Base-by-base conservation (phyloP, 2,113 vertebrate species). In the Zosterops borbonicus region DNA sequence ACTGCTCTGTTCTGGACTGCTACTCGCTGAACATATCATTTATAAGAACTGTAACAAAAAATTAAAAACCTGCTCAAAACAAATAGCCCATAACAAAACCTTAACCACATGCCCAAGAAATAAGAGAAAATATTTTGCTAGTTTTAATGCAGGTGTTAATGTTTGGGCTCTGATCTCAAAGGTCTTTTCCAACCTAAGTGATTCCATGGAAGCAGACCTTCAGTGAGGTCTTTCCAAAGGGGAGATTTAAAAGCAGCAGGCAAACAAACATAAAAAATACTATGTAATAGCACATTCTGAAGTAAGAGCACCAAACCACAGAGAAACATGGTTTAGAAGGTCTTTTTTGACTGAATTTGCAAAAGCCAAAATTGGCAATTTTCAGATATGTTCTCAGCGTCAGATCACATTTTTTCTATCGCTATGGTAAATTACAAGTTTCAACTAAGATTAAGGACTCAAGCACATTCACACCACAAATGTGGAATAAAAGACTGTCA, bases 31-130 rank as follows among this genome's bases (percentile, higher is more conserved):
- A 29, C 3, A 8, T 3, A 75, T 4, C 24, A 14, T 3, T 52
- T 27, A 5, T 2, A 58, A 65, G 16, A 74, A 1, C 6, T 12
- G 5, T 3, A 59, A 69, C 35, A 21, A 53, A n/a, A 59, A 55
- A 58, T 18, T 20, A 21, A 39, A 58, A 64, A 52, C 2, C 29
- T 67, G 8, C 23, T 69, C 1, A 0, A 76, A 82, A 46, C 10
- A 59, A 78, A 23, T 15, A 74, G 25, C 1, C 14, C 5, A 10
- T 12, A 41, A 52, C 12, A 9, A 47, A 31, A 21, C 18, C 42
- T 10, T 44, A 76, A 14, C 1, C 12, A 21, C 0, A 0, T 0
- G 4, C 25, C 8, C 9, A 41, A 42, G 21, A 76, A 35, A 47
- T 16, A 39, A 15, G 8, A 41, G 7, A 27, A 47, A 69, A 35